Evolutionary conservation across 92 coral and sea anemone species (phyloP), one percentile per base, ranked within the genome.

Genomic region (Desmophyllum pertusum): DNA sequence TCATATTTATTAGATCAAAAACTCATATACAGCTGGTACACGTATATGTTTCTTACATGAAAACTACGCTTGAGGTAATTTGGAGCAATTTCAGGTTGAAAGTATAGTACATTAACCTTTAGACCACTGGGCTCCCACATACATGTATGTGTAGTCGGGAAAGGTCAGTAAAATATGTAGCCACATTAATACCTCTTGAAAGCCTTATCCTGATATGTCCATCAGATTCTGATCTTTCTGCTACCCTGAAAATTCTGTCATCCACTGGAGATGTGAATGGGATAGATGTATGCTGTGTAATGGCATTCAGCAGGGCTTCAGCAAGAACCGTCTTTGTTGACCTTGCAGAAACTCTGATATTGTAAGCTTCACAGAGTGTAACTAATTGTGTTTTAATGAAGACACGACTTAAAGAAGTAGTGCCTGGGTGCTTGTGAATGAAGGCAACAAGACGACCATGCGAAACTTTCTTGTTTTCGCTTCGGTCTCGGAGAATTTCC

Each of bases 291-390:
- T 64, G 36, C 42, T 64, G 37, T 77, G 83, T 8, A 42, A 85
- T 55, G 13, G 78, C 83, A 59, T 77, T 37, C 23, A 78, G 18
- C 23, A 85, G 83, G 36, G 39, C 81, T 52, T 50, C 40, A 19
- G 79, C 79, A 27, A 67, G 38, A 42, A 43, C 50, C 11, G 50
- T 23, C 81, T 52, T 84, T 75, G 59, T 42, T 75, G 87, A 70
- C 46, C 76, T 25, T 19, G 59, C 15, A 15, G 50, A 40, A 35
- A 36, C 31, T 61, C 39, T 38, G 46, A 75, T 52, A 59, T 21
- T 30, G 25, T 84, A 84, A 17, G 76, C 87, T 30, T 75, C 36
- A 62, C 78, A 68, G 17, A 64, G 50, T 25, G 81, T 75, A 61
- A 61, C 51, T 74, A 84, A 15, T 37, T 75, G 43, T 10, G 41